These are phyloP conservation scores for Eulimnadia texana DNA, from an alignment of 1,140 invertebrate species.

Conservation along the genomic window DNA sequence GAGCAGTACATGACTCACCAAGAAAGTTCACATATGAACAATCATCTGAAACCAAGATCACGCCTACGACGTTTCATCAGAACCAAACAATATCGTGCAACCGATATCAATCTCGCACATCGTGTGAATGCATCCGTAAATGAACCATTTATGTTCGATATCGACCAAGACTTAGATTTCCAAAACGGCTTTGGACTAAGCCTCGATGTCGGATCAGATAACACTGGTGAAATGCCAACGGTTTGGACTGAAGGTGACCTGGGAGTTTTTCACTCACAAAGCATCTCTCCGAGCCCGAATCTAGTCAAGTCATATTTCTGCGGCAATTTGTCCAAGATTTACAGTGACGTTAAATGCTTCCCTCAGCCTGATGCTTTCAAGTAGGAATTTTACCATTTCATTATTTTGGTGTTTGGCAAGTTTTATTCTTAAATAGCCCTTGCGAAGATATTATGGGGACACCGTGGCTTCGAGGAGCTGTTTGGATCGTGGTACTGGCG, in stretches of 20 bases:
- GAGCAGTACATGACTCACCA: neutral
- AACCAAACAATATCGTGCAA: too few relatives aligned
- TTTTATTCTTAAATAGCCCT: neutral
- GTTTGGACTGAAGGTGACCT: too few relatives aligned
- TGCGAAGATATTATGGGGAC: constrained; percentile 83
- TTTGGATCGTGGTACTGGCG: constrained; percentile 58
- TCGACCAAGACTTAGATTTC: neutral
- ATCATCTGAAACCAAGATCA: too few relatives aligned
- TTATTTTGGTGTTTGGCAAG: neutral
- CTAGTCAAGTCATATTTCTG: constrained; percentile 29
- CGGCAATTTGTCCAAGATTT: constrained; percentile 39
- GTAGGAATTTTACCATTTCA: neutral
- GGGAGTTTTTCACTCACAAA: too few relatives aligned
- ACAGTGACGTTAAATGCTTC: constrained; percentile 45
- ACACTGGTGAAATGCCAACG: too few relatives aligned
- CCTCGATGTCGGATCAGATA: too few relatives aligned
- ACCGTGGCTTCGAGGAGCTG: constrained; percentile 51
- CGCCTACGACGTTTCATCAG: too few relatives aligned
- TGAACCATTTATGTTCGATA: neutral
- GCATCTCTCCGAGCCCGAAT: neutral
- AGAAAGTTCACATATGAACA: neutral
- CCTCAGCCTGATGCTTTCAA: constrained; percentile 72
- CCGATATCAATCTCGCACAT: too few relatives aligned
- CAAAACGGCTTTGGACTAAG: neutral
- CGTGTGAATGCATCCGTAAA: too few relatives aligned